phyloP scores from a whole-genome alignment of 2,797 vertebrate genomes.

The Lepus oiostolus region DNA sequence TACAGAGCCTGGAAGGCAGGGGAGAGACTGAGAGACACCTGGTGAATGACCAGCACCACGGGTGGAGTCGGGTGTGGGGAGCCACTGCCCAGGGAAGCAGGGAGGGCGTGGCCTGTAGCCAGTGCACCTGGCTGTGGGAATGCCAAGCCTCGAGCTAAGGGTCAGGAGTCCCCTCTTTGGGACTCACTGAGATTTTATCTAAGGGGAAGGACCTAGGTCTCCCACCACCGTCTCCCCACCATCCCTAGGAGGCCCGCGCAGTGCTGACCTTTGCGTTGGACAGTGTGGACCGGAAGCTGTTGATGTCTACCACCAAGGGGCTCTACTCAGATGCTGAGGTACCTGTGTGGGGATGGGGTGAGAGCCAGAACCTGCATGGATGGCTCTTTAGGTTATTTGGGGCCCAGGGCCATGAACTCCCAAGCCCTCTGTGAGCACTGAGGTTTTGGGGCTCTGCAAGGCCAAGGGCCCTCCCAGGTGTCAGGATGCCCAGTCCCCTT shows the following conservation, averaged over 20 bases:
- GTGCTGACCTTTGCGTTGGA: conserved; percentile 95
- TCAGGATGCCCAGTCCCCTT: neutral
- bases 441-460: neutral
- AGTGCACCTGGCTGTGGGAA: neutral
- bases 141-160: neutral
- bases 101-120: accelerated
- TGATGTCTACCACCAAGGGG: conserved; percentile 94
- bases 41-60: neutral
- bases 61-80: neutral
- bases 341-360: neutral
- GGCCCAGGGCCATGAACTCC: neutral
- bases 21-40: neutral
- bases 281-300: conserved; percentile 90
- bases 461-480: neutral
- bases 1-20: neutral
- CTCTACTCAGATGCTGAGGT: conserved; percentile 94
- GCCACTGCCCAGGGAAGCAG: neutral
- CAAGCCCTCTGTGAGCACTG: neutral
- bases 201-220: neutral
- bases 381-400: neutral
- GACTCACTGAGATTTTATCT: neutral
- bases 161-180: neutral
- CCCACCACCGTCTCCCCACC: neutral
- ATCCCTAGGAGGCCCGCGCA: conserved; percentile 92
- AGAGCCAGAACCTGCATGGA: neutral